Evolutionary conservation across 53 echinoderm and acorn worm species (phyloP), one percentile per base, ranked within the genome.

Genomic region (Antedon mediterranea): DNA sequence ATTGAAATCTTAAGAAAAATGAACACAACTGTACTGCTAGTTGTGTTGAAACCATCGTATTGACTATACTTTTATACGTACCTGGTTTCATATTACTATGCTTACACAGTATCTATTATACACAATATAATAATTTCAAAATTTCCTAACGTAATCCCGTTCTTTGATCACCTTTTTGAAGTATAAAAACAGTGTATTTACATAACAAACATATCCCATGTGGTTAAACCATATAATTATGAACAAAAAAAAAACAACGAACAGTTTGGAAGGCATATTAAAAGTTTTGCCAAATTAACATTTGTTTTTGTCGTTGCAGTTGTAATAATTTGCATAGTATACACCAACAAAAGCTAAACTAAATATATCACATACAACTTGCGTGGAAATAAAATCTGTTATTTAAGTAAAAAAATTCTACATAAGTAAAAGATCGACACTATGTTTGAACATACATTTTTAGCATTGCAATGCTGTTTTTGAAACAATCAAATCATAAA

Each of bases 221-320:
- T 57, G 57, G 57, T 57, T 26, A 57, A 57, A 57, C 57, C 57
- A 57, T 57, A 57, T 57, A 57, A 57, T 57, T 57, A 57, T 57
- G 57, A 57, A 57, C 57, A 57, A 57, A 37, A n/a, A n/a, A n/a
- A n/a, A 57, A 57, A 57, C 57, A 57, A 57, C 57, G 23, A 57
- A 57, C 23, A 57, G 57, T 57, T 57, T 57, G 57, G 57, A 57
- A 57, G 57, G 57, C 57, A 57, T 57, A 57, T 57, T 57, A 57
- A 57, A 57, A 57, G 57, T 57, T 57, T 57, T 57, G 57, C 57
- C 57, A 57, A 57, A 57, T 57, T 57, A 57, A 57, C 57, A 57
- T 57, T 57, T 57, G 7, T 6, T 57, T 57, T 18, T 57, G 9
- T 57, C 23, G 9, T 57, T 26, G 57, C 23, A 18, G 57, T 26